Evolutionary conservation across 2,888 invertebrate genomes (phyloP), one percentile per base, ranked within the genome.

Genomic region (Pasiphila rectangulata): DNA sequence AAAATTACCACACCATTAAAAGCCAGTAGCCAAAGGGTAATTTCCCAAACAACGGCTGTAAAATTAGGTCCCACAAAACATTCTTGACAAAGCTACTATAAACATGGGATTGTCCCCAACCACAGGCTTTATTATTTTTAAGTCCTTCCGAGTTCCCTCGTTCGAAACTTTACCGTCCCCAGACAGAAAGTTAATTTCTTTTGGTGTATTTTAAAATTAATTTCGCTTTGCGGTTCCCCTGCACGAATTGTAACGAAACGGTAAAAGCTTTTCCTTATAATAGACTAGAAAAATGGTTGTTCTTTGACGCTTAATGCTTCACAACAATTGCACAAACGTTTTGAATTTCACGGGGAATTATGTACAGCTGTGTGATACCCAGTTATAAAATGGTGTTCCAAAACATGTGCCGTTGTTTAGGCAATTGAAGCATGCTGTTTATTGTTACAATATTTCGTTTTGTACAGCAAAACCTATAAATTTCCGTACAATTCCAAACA

Each of bases 141-240:
- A 84, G 83, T 82, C 81, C 64, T 72, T 70, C 65, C 67, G 73
- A 81, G 77, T 75, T 76, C 75, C 75, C 78, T 73, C 72, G 78
- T 76, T 79, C 66, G 68, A 76, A 86, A 86, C 73, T 84, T 85
- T 79, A 76, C 76, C 83, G 75, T 64, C 70, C 72, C 67, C 70
- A 68, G 71, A 63, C 67, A 67, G 72, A 73, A 86, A 87, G 86
- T 86, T 86, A 86, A 88, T 87, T 85, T 88, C 85, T 86, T 87
- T 86, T 79, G 79, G 84, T 86, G 83, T 85, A 83, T 86, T 86
- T 85, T 85, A 79, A 87, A 86, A 84, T 86, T 85, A 85, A 86
- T 87, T 86, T 85, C 74, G 78, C 84, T 86, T 86, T 85, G 84
- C 82, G 72, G 77, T 76, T 79, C 78, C 85, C 63, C 74, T 59